Percentiles rank a stretch among this genome's conserved stretches.
Conservation (phyloP, 2,113 vertebrate species). For the Ageneiosus marmoratus region DNA sequence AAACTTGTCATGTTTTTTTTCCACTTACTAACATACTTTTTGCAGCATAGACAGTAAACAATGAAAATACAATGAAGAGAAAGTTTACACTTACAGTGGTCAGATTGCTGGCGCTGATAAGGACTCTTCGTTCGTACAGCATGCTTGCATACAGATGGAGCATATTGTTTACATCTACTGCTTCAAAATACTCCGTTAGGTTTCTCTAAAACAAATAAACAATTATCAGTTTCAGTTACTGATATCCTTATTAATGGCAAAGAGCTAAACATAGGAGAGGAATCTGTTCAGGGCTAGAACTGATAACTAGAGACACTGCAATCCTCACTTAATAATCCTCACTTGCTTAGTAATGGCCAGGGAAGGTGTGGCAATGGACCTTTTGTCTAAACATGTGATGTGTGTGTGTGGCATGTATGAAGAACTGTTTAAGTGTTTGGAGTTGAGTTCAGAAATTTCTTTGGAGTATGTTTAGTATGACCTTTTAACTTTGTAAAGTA, state of each 20-base stretch:
- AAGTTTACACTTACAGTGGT: constrained; percentile 88
- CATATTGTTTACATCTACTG: constrained; percentile 99
- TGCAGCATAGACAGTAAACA: neutral
- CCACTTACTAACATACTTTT: neutral
- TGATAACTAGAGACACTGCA: neutral
- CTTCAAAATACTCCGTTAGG: constrained; percentile 97
- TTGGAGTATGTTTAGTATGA: neutral
- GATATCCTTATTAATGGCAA: neutral
- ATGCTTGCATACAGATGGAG: constrained; percentile 97
- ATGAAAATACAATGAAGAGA: neutral
- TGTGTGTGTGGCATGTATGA: neutral
- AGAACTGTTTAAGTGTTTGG: neutral
- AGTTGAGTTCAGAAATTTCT: neutral
- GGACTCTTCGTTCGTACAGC: constrained; percentile 93
- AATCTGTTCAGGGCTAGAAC: neutral
- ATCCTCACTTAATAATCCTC: neutral
- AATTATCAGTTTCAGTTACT: constrained; percentile 40
- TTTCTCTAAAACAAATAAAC: constrained; percentile 84
- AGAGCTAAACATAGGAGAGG: neutral
- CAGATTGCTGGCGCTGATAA: constrained; percentile 95
- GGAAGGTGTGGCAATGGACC: neutral
- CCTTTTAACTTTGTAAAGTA: constrained; percentile 2
- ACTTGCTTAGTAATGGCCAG: neutral
- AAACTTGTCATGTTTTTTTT: neutral
- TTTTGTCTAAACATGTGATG: neutral